Percentiles rank a stretch among this genome's conserved stretches.
Conservation (phyloP, 2,113 vertebrate species). For the Prionailurus viverrinus region DNA sequence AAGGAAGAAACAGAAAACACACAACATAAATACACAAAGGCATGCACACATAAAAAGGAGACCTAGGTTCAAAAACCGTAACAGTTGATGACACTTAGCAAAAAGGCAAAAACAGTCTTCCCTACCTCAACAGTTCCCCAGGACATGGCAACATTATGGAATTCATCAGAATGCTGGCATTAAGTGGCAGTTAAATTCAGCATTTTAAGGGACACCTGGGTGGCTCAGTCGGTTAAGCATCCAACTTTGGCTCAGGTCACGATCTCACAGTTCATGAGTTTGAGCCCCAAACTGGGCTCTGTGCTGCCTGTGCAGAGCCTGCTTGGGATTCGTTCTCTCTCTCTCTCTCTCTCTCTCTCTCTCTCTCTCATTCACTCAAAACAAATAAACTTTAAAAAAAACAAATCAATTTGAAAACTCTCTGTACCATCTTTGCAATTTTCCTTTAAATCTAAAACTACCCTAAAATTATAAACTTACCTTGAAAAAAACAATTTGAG, state of each 20-base stretch:
- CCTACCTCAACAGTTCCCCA: not conserved
- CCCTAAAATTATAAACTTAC: not conserved
- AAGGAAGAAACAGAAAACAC: slow-evolving; percentile 26
- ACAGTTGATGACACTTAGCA: not conserved
- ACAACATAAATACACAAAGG: not conserved
- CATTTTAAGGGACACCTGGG: not conserved
- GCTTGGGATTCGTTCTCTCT: not conserved
- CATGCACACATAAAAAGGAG: not conserved
- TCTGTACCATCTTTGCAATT: not conserved
- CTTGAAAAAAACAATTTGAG: not conserved
- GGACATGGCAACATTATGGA: not conserved
- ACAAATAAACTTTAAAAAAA: not conserved
- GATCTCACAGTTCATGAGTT: not conserved
- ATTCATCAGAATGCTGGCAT: not conserved
- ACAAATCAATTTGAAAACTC: not conserved
- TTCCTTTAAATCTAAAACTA: slow-evolving; percentile 31
- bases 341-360: not conserved
- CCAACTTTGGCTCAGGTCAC: not conserved
- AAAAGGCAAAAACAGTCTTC: not conserved
- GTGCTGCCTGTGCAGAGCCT: not conserved
- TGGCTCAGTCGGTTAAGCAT: not conserved
- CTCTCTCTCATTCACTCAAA: not conserved
- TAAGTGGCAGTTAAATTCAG: not conserved
- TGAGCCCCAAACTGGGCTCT: not conserved
- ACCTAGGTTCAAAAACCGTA: not conserved